Base-by-base conservation (phyloP, 1,140 invertebrate species). In the Temnothorax curvispinosus region DNA sequence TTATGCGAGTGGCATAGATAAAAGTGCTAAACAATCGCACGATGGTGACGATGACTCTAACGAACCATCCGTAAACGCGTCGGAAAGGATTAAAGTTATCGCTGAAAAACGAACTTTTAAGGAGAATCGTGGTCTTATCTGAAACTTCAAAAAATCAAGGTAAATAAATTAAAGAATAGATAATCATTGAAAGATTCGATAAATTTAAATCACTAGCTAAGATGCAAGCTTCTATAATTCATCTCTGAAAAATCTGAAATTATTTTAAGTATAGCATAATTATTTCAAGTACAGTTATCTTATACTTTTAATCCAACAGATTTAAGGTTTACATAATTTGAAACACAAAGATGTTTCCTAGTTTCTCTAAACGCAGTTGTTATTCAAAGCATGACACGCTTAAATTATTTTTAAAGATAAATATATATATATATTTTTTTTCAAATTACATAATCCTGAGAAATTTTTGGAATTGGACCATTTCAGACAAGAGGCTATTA, bases 1-100 rank as follows among this genome's bases (percentile, higher is more conserved):
- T 84, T 84, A 84, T 84, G 80, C 69, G 56, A 50, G 44, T 32
- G 27, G 80, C 80, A 84, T 84, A 84, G 80, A 84, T 84, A 75
- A 82, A 58, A 74, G 67, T 71, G 52, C 13, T 84, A 74, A 84
- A 84, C 69, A 60, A 50, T 15, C 15, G 32, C 6, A 8, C 9
- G 47, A 21, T n/a, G 15, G 35, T 74, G 52, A 60, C 69, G 69
- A 27, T 27, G 18, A 72, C n/a, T 60, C 44, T 60, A 74, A 84
- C 69, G 41, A 75, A 35, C 54, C 41, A 84, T 84, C 69, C 69
- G 69, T 75, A 35, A 75, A 75, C 41, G 69, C 80, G 80, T 84
- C 80, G 54, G 32, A 41, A 84, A 84, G 69, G 56, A 84, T 84
- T 74, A 47, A 84, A 75, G 56, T 84, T 62, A 74, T 75, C 54